Evolutionary conservation across 2,113 vertebrate genomes (phyloP).

Genomic region (Formicarius rufipectus): DNA sequence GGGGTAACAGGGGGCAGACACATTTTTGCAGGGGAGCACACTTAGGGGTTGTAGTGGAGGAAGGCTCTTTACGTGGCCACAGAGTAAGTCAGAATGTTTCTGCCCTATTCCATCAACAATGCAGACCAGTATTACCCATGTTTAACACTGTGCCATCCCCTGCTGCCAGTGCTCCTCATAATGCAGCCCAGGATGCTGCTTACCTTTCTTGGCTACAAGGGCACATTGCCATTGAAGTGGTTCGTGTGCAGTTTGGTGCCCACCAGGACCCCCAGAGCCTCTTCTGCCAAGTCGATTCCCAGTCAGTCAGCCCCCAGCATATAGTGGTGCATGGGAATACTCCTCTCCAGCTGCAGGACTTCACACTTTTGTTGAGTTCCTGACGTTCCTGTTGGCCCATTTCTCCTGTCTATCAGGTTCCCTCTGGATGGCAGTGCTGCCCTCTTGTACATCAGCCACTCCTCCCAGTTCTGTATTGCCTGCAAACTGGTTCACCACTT

Average conservation of each 20-base stretch:
- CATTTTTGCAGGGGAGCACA: accelerated
- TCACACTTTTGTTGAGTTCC: background rate
- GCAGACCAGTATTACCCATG: background rate
- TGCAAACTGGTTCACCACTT: background rate
- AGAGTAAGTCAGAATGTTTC: background rate
- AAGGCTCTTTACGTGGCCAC: background rate
- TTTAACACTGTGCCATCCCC: background rate
- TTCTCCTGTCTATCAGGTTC: accelerated
- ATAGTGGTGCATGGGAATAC: background rate
- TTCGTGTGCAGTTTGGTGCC: background rate
- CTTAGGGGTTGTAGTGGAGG: background rate
- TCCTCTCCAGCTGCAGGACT: background rate
- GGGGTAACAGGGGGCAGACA: accelerated
- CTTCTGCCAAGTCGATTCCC: background rate
- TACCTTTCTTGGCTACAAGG: background rate
- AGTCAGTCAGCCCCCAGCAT: background rate
- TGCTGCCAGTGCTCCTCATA: background rate
- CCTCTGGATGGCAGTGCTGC: background rate
- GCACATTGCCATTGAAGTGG: background rate
- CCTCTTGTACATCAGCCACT: background rate
- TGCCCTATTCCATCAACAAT: background rate
- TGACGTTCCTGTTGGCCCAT: background rate
- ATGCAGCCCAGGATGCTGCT: background rate
- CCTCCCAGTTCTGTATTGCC: background rate
- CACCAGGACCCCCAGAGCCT: background rate